These are phyloP conservation scores for Hydrozoanthus gracilis DNA, from an alignment of 92 coral and sea anemone species.

Conservation along the genomic window DNA sequence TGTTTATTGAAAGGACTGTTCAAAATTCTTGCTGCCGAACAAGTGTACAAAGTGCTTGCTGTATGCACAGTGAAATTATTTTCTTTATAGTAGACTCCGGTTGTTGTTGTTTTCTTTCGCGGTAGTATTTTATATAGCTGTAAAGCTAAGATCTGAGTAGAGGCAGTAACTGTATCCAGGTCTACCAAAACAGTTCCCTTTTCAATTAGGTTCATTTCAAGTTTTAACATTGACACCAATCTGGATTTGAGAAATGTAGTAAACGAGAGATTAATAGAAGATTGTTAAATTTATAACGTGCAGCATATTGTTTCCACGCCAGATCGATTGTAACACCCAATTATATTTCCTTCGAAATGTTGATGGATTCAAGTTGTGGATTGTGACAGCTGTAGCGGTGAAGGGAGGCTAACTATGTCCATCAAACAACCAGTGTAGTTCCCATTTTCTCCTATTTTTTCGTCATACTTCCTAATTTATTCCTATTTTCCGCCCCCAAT, in stretches of 20 bases:
- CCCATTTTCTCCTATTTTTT: conserved; percentile 58
- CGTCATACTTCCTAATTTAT: conserved; percentile 19
- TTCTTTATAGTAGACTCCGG: conserved; percentile 21
- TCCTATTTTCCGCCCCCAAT: background rate
- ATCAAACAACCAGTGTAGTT: conserved; percentile 35
- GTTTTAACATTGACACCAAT: conserved; percentile 17
- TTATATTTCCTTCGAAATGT: background rate
- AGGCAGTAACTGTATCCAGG: conserved; percentile 27
- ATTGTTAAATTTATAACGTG: conserved; percentile 10
- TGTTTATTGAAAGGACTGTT: background rate
- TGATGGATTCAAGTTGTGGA: conserved; percentile 37
- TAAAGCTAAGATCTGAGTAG: conserved; percentile 23
- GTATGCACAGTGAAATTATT: conserved; percentile 22
- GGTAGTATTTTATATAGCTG: conserved; percentile 17
- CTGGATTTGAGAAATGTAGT: conserved; percentile 29
- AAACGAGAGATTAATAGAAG: conserved; percentile 18
- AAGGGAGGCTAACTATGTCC: conserved; percentile 49
- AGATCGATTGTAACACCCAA: background rate
- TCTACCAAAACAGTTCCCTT: conserved; percentile 23
- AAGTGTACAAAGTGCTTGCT: conserved; percentile 23
- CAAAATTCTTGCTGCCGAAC: conserved; percentile 22
- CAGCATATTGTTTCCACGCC: conserved; percentile 8
- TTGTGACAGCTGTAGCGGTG: conserved; percentile 35
- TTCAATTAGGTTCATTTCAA: conserved; percentile 20
- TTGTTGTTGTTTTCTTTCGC: conserved; percentile 18